A percentile compares a stretch with the other conserved stretches of the same genome.
These are phyloP conservation scores for Enteromius afrohamiltoni DNA, from an alignment of 2,797 vertebrate genomes.

Conservation along the genomic window DNA sequence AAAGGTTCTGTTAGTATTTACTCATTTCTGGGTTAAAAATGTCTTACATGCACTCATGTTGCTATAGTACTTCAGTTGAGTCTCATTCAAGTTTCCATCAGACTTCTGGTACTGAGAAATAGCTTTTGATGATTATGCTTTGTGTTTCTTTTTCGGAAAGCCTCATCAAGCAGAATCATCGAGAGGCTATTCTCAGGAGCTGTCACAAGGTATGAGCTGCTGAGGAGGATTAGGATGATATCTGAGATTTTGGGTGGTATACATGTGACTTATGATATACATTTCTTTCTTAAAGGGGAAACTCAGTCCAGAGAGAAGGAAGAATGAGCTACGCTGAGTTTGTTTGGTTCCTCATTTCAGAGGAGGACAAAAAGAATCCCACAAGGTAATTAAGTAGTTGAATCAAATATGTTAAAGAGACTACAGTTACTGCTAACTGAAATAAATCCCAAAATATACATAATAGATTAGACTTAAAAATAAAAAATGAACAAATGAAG, in stretches of 20 bases:
- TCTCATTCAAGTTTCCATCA: background rate
- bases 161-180: constrained; percentile 94
- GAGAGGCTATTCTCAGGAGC: constrained; percentile 96
- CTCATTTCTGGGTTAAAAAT: background rate
- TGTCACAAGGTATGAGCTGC: constrained; percentile 90
- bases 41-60: background rate
- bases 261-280: background rate
- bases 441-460: background rate
- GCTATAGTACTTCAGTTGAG: background rate
- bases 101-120: background rate
- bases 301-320: constrained; percentile 90
- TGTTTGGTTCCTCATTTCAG: constrained; percentile 97
- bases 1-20: background rate
- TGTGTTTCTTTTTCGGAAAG: constrained; percentile 61
- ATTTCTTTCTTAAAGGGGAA: constrained; percentile 83
- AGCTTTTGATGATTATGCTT: constrained; percentile 37
- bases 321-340: constrained; percentile 99
- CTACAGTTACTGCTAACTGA: background rate
- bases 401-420: background rate
- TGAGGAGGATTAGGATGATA: background rate
- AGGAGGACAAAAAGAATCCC: constrained; percentile 96
- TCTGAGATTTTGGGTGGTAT: background rate
- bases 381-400: constrained; percentile 83
- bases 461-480: background rate
- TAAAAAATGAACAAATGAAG: background rate